Evolutionary conservation across 1,140 invertebrate genomes (phyloP), one percentile per base, ranked within the genome.

Genomic region (Drosophila orosa): DNA sequence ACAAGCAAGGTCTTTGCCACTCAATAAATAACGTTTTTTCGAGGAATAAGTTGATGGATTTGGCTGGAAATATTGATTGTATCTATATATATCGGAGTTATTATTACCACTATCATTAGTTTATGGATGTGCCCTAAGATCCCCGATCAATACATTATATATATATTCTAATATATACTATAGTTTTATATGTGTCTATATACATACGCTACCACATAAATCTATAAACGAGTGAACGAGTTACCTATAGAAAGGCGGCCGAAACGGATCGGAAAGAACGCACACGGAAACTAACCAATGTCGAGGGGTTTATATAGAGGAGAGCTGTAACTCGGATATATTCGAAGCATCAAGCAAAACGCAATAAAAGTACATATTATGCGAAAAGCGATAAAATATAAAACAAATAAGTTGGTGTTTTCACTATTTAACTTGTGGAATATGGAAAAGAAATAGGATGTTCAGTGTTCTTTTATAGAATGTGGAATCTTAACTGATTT

Each of bases 131-230:
- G 67, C 78, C 73, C 71, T 77, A 81, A 61, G 79, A 81, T 81
- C 79, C 61, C 71, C 75, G 80, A 83, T 83, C 74, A 63, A 78
- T 74, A 68, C 58, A 63, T 48, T 68, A 56, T 55, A 57, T 63
- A 59, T 19, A 47, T 37, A 72, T 25, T 29, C 61, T 62, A 72
- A 39, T 78, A 76, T 52, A 61, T 80, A 83, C 75, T 67, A 74
- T 84, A 77, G 78, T 81, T 81, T 65, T 84, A 73, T 84, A 71
- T 84, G 62, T 73, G 69, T 84, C 44, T 83, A 73, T 83, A 73
- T 83, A 75, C 67, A 54, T 77, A 72, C 50, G 55, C 31, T 65
- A 66, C 37, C 40, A 67, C 76, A 47, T 74, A 62, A 60, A 76
- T 79, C 37, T 54, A 60, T 55, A 39, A 61, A 42, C 50, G 74